phyloP scores from a whole-genome alignment of 2,888 invertebrate genomes.

The Scrobipalpa costella region DNA sequence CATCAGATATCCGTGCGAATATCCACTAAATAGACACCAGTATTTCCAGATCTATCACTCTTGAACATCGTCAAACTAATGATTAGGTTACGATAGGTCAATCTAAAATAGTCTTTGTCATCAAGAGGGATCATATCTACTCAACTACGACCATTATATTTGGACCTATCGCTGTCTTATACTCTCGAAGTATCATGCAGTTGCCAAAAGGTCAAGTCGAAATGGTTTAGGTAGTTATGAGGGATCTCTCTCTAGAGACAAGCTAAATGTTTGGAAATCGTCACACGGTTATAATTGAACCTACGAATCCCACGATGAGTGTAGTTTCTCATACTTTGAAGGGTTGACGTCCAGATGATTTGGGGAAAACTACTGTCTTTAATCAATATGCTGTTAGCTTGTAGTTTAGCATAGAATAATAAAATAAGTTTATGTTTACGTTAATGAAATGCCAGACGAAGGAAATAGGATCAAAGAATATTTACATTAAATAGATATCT shows the following conservation, averaged over 20 bases:
- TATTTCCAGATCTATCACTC: not conserved
- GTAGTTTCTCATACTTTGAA: conserved; percentile 16
- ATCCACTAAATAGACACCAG: not conserved
- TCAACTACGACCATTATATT: not conserved
- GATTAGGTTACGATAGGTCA: not conserved
- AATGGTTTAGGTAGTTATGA: not conserved
- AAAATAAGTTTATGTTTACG: no score
- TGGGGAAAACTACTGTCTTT: not conserved
- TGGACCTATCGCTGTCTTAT: not conserved
- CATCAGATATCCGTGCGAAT: conserved; percentile 70
- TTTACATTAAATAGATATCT: no score
- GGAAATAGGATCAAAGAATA: no score
- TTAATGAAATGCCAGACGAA: no score
- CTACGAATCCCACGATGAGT: conserved; percentile 55
- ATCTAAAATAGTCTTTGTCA: not conserved
- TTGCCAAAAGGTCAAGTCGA: not conserved
- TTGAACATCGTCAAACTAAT: not conserved
- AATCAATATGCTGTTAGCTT: no score
- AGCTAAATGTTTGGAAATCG: conserved; percentile 61
- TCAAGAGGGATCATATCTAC: conserved; percentile 7
- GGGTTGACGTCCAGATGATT: not conserved
- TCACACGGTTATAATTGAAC: conserved; percentile 54
- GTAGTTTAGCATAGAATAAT: no score
- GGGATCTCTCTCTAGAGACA: conserved; percentile 56
- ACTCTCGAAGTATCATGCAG: not conserved